A percentile compares a stretch with the other conserved stretches of the same genome.
phyloP scores from a whole-genome alignment of 2,888 invertebrate genomes.

The Coleophora flavipennella region DNA sequence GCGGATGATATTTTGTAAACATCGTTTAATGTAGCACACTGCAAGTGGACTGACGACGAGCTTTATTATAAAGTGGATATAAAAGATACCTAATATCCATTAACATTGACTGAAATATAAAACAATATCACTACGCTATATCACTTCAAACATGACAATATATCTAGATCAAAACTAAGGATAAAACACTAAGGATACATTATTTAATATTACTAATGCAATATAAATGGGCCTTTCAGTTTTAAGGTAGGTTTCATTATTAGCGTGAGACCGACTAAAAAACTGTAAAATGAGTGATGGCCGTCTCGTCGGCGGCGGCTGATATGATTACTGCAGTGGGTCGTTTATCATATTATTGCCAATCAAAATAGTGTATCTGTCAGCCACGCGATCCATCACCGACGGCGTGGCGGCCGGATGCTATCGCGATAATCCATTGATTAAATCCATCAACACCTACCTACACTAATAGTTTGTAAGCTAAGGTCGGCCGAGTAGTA shows the following conservation, averaged over 20 bases:
- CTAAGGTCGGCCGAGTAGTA: conserved; percentile 40
- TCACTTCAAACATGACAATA: conserved; percentile 25
- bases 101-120: conserved; percentile 24
- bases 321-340: conserved; percentile 60
- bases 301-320: conserved; percentile 49
- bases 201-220: conserved; percentile 9
- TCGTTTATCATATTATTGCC: conserved; percentile 70
- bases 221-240: neutral
- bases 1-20: conserved; percentile 56
- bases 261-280: conserved; percentile 40
- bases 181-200: conserved; percentile 11
- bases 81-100: conserved; percentile 29
- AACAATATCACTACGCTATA: conserved; percentile 37
- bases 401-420: conserved; percentile 28
- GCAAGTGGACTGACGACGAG: conserved; percentile 42
- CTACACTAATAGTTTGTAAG: conserved; percentile 31
- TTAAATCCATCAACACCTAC: conserved; percentile 41
- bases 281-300: conserved; percentile 57
- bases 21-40: conserved; percentile 52
- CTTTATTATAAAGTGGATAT: conserved; percentile 24
- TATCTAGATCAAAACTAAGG: conserved; percentile 23
- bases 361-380: conserved; percentile 73
- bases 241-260: conserved; percentile 28
- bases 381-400: conserved; percentile 62
- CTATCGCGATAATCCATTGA: conserved; percentile 32